Evolutionary conservation across 2,797 vertebrate genomes (phyloP).

Genomic region (Urophycis tenuis): DNA sequence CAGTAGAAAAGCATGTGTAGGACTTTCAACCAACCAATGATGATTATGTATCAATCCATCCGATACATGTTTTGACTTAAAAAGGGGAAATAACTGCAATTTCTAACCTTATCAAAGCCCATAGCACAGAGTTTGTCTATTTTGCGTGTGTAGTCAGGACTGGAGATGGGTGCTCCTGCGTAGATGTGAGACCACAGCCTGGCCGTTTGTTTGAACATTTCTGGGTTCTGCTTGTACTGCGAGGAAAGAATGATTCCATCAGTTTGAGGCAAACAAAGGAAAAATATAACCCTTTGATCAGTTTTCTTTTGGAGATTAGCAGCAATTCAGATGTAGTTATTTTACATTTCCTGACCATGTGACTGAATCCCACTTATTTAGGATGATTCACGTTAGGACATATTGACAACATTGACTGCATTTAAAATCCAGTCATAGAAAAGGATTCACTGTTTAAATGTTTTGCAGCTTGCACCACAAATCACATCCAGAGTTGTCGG

Average conservation of each 20-base stretch:
- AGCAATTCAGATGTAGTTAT: no score
- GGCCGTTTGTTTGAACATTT: slow-evolving; percentile 99
- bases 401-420: no score
- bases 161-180: slow-evolving; percentile 90
- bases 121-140: slow-evolving; percentile 99
- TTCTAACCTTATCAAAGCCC: slow-evolving; percentile 99
- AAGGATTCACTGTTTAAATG: not conserved
- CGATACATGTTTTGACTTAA: not conserved
- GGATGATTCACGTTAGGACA: not conserved
- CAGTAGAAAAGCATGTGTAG: not conserved
- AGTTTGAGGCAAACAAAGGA: not conserved
- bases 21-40: no score
- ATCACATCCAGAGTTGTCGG: not conserved
- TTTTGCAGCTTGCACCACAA: not conserved
- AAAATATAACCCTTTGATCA: not conserved
- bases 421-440: not conserved
- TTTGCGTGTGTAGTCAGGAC: slow-evolving; percentile 96
- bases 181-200: slow-evolving; percentile 96
- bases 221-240: slow-evolving; percentile 97
- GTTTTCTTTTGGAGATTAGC: not conserved
- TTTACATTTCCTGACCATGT: not conserved
- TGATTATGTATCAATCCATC: not conserved
- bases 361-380: not conserved
- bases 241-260: slow-evolving; percentile 21
- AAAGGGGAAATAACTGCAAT: not conserved